phyloP scores from a whole-genome alignment of 2,797 vertebrate species.

The Amazona finschi region DNA sequence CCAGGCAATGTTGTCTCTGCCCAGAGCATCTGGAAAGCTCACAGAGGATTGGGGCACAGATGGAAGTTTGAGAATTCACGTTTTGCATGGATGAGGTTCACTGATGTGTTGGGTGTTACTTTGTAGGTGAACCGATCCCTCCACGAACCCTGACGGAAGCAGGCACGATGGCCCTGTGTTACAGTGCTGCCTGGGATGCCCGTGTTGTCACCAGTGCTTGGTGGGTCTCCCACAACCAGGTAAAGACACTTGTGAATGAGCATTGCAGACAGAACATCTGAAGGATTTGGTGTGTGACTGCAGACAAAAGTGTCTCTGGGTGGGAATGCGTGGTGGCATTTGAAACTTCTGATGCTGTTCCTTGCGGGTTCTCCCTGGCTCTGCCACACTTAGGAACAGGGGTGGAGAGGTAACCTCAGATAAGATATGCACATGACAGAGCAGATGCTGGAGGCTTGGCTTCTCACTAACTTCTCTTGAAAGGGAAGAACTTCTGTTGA shows the following conservation, averaged over 20 bases:
- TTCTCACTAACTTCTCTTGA: background rate
- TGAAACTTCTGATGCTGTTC: background rate
- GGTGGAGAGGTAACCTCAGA: background rate
- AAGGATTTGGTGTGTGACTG: rapidly evolving
- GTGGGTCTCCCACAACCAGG: conserved; percentile 98
- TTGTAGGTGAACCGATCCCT: conserved; percentile 85
- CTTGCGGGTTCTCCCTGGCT: background rate
- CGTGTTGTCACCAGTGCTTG: conserved; percentile 96
- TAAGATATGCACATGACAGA: rapidly evolving
- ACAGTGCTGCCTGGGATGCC: conserved; percentile 98
- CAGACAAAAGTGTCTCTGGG: rapidly evolving
- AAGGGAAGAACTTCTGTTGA: background rate
- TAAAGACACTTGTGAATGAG: conserved; percentile 44
- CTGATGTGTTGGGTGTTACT: background rate
- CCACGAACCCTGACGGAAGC: conserved; percentile 94
- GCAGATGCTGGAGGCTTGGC: background rate
- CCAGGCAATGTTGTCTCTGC: background rate
- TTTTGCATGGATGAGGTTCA: rapidly evolving
- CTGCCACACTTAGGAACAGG: background rate
- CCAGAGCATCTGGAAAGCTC: background rate
- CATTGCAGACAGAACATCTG: background rate
- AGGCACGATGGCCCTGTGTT: conserved; percentile 94
- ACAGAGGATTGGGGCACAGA: rapidly evolving
- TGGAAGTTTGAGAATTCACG: rapidly evolving
- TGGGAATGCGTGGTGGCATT: rapidly evolving